Evolutionary conservation across 2,888 invertebrate species (phyloP).

Genomic region (Ophion costatus): DNA sequence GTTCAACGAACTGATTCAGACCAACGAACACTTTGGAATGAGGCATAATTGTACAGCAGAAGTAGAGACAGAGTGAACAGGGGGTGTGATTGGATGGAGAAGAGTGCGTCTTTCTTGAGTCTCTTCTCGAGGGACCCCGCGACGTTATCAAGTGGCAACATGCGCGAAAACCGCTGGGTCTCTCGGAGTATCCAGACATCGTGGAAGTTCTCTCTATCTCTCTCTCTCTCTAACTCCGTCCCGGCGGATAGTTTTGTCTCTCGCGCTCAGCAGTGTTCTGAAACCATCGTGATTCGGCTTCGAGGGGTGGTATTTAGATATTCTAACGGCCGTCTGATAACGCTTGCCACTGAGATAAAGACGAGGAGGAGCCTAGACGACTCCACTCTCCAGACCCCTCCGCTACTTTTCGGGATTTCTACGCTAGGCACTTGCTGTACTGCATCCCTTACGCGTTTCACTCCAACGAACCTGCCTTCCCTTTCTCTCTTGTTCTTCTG

Average conservation of each 20-base stretch:
- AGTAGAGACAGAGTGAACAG: not conserved
- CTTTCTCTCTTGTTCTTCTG: conserved; percentile 22
- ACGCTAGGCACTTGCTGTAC: conserved; percentile 28
- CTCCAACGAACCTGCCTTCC: conserved; percentile 14
- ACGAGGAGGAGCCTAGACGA: conserved; percentile 65
- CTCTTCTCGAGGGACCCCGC: conserved; percentile 54
- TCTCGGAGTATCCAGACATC: conserved; percentile 18
- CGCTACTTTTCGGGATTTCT: conserved; percentile 28
- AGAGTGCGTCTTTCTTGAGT: conserved; percentile 13
- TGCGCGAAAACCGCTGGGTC: conserved; percentile 56
- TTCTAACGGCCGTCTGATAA: conserved; percentile 84
- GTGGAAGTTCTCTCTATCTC: conserved; percentile 22
- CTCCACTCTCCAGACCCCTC: conserved; percentile 15
- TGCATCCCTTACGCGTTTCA: conserved; percentile 35
- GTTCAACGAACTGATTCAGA: too few relatives aligned
- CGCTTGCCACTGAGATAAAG: conserved; percentile 82
- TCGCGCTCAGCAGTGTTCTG: conserved; percentile 19
- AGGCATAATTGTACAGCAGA: too few relatives aligned
- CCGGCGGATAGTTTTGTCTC: conserved; percentile 55
- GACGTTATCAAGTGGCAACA: conserved; percentile 75
- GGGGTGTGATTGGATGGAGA: not conserved
- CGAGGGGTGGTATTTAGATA: conserved; percentile 83
- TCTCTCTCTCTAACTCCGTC: conserved; percentile 39
- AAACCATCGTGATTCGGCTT: conserved; percentile 71
- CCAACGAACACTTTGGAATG: too few relatives aligned